Percentiles rank a stretch among this genome's conserved stretches.
Conservation (phyloP, 2,888 invertebrate species). For the Trissolcus brochymenae region DNA sequence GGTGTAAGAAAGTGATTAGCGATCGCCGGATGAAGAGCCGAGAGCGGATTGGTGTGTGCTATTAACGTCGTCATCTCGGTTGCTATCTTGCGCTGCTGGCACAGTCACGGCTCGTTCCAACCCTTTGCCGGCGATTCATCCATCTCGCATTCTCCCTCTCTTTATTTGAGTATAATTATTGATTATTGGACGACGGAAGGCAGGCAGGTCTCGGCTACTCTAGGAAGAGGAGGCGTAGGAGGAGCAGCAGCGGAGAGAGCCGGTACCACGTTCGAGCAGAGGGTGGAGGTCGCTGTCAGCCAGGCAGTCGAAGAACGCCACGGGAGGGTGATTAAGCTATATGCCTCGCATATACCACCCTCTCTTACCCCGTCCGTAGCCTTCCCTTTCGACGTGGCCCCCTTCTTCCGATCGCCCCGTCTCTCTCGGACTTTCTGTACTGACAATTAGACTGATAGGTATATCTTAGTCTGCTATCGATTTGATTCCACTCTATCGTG, state of each 20-base stretch:
- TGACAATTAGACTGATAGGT: conserved; percentile 78
- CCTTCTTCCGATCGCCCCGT: conserved; percentile 72
- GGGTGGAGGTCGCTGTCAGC: conserved; percentile 60
- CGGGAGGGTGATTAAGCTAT: conserved; percentile 79
- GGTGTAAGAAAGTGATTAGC: conserved; percentile 57
- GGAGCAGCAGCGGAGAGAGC: conserved; percentile 64
- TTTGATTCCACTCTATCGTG: conserved; percentile 75
- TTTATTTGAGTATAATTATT: conserved; percentile 82
- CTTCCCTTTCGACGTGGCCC: conserved; percentile 64
- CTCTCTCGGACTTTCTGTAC: conserved; percentile 75
- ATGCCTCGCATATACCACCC: conserved; percentile 78
- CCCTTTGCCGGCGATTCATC: conserved; percentile 73
- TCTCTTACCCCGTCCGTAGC: conserved; percentile 56
- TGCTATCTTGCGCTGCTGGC: conserved; percentile 69
- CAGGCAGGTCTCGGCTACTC: conserved; percentile 73
- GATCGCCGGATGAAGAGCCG: conserved; percentile 64
- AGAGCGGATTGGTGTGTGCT: conserved; percentile 32
- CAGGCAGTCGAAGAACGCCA: conserved; percentile 72
- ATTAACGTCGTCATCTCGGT: conserved; percentile 63
- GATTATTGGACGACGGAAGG: conserved; percentile 79
- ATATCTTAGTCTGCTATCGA: conserved; percentile 77
- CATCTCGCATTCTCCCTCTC: conserved; percentile 75
- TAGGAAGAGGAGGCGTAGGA: conserved; percentile 65
- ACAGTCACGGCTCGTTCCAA: conserved; percentile 67
- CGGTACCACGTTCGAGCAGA: conserved; percentile 69